phyloP scores from a whole-genome alignment of 2,888 invertebrate genomes.

The Pocota personata region DNA sequence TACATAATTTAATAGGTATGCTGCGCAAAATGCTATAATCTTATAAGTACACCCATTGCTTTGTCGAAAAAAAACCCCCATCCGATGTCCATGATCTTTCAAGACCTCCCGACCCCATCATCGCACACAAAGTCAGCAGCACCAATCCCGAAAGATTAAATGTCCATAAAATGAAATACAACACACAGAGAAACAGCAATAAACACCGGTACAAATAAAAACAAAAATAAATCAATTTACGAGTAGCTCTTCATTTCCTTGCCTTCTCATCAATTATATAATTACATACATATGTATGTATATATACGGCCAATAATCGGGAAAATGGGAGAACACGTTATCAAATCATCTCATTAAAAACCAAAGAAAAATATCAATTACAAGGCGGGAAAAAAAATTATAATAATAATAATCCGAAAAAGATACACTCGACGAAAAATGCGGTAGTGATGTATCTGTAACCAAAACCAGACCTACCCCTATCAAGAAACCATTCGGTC shows the following conservation, averaged over 20 bases:
- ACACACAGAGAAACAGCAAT: neutral
- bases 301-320: neutral
- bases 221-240: slow-evolving; percentile 18
- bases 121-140: neutral
- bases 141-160: slow-evolving; percentile 5
- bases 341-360: slow-evolving; percentile 5
- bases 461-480: slow-evolving; percentile 58
- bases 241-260: neutral
- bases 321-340: neutral
- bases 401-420: neutral
- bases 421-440: neutral
- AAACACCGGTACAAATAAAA: neutral
- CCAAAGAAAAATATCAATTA: slow-evolving; percentile 6
- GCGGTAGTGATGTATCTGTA: slow-evolving; percentile 31
- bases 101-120: neutral
- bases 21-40: neutral
- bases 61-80: neutral
- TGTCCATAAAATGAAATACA: neutral
- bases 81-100: neutral
- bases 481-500: slow-evolving; percentile 52
- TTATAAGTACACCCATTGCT: neutral
- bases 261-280: neutral
- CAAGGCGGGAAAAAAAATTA: neutral
- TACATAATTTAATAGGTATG: neutral
- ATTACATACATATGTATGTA: too few relatives aligned